Evolutionary conservation across 2,113 vertebrate genomes (phyloP), one percentile per base, ranked within the genome.

Genomic region (Rhinichthys klamathensis): DNA sequence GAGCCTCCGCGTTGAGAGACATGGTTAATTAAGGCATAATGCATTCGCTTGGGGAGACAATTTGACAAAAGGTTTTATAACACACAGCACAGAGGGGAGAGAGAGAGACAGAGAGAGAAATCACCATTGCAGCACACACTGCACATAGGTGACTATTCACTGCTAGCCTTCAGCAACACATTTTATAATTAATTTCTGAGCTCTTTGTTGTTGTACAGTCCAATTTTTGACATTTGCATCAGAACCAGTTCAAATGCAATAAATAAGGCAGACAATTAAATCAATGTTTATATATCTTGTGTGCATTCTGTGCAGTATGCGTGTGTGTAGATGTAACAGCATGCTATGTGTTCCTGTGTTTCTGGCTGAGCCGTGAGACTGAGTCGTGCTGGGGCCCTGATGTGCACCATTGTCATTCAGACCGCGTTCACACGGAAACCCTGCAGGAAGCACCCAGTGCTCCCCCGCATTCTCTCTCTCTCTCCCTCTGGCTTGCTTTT

Each of bases 391-490:
- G 92, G 87, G 88, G 87, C 81, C 90, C 87, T 87, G 90, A 89
- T 91, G 89, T 82, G 73, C 91, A 87, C 87, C 90, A 93, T 93
- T 94, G 90, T 92, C 91, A 93, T 93, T 93, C 94, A 93, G 90
- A 81, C 74, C 75, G 91, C 91, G 78, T 93, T 90, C 91, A 89
- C 91, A 91, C 86, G 92, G 91, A 91, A 92, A 90, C 89, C 92
- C 93, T 91, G 87, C 91, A 93, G 93, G 91, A 94, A 92, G 91
- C 87, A 92, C 92, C 92, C 87, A 86, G 92, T 91, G 89, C 73
- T 77, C 88, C 89, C 79, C 90, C 80, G 30, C 82, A 69, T 67
- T 63, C 41, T 38, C 79, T 61, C 92, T 61, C 92, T 65, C 79
- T 81, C 35, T 63, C 78, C 25, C 78, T 63, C 60, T 21, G 25